Evolutionary conservation across 2,797 vertebrate species (phyloP).

Genomic region (Clarias fuscus): DNA sequence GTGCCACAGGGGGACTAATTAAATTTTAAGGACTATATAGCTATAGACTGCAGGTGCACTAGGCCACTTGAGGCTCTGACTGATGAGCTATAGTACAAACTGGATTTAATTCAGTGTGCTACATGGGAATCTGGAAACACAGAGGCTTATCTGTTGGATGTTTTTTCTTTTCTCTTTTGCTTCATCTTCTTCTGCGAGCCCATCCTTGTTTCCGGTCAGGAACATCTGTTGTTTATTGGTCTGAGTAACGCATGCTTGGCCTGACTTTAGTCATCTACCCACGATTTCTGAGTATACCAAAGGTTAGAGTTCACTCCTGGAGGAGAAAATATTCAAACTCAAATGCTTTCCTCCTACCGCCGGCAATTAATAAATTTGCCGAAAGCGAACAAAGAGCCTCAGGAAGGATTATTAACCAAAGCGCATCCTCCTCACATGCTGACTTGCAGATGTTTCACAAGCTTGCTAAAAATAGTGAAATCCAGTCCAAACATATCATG

Average conservation of each 20-base stretch:
- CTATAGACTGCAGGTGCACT: conserved; percentile 20
- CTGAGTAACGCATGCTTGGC: conserved; percentile 54
- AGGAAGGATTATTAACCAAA: conserved; percentile 33
- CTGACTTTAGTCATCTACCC: conserved; percentile 60
- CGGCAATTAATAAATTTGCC: conserved; percentile 23
- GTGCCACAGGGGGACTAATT: conserved; percentile 1
- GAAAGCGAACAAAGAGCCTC: conserved; percentile 42
- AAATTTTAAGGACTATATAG: conserved; percentile 28
- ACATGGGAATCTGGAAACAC: conserved; percentile 11
- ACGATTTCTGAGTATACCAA: conserved; percentile 54
- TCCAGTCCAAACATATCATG: conserved; percentile 44
- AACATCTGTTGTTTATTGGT: conserved; percentile 69
- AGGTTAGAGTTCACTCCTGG: conserved; percentile 58
- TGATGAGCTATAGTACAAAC: conserved; percentile 34
- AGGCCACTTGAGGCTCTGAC: conserved; percentile 23
- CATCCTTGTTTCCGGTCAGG: conserved; percentile 60
- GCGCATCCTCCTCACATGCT: conserved; percentile 19
- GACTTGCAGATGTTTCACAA: conserved; percentile 50
- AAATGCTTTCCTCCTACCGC: conserved; percentile 48
- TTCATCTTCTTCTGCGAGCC: conserved; percentile 21
- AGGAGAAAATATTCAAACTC: conserved; percentile 52
- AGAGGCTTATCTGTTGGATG: conserved; percentile 25
- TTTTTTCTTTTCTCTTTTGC: conserved; percentile 30
- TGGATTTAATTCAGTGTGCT: background rate
- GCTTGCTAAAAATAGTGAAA: conserved; percentile 42